Evolutionary conservation across 2,888 invertebrate genomes (phyloP).

Genomic region (Leptopilina drosophilae): DNA sequence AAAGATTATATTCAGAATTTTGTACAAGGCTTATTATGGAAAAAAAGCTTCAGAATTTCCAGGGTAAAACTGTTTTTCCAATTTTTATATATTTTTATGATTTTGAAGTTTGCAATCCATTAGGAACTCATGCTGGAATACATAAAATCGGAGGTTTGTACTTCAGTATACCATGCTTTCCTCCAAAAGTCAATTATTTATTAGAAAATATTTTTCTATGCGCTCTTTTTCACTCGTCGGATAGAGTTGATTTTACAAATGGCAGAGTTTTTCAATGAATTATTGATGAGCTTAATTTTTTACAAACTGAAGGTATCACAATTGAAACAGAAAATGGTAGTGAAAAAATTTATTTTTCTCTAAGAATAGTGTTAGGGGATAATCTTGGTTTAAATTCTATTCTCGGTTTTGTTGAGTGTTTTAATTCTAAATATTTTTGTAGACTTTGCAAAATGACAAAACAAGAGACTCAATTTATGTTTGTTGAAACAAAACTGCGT

Average conservation of each 20-base stretch:
- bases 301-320: constrained; percentile 44
- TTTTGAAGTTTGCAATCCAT: constrained; percentile 46
- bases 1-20: constrained; percentile 44
- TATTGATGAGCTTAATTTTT: constrained; percentile 49
- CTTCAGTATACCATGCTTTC: constrained; percentile 46
- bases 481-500: not conserved
- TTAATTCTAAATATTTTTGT: constrained; percentile 50
- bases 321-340: constrained; percentile 37
- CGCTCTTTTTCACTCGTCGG: constrained; percentile 43
- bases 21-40: constrained; percentile 44
- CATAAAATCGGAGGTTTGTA: constrained; percentile 50
- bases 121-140: constrained; percentile 45
- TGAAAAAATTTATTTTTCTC: constrained; percentile 51
- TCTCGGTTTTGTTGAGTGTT: constrained; percentile 55
- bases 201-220: constrained; percentile 48
- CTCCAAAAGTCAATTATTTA: constrained; percentile 37
- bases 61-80: constrained; percentile 41
- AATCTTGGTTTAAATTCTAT: constrained; percentile 56
- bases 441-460: constrained; percentile 50
- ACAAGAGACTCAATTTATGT: constrained; percentile 21
- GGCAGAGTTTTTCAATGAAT: constrained; percentile 41
- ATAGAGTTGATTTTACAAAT: constrained; percentile 43
- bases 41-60: constrained; percentile 44
- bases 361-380: constrained; percentile 54
- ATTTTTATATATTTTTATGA: constrained; percentile 50